phyloP scores from a whole-genome alignment of 2,113 vertebrate genomes.

The Myxocyprinus asiaticus region DNA sequence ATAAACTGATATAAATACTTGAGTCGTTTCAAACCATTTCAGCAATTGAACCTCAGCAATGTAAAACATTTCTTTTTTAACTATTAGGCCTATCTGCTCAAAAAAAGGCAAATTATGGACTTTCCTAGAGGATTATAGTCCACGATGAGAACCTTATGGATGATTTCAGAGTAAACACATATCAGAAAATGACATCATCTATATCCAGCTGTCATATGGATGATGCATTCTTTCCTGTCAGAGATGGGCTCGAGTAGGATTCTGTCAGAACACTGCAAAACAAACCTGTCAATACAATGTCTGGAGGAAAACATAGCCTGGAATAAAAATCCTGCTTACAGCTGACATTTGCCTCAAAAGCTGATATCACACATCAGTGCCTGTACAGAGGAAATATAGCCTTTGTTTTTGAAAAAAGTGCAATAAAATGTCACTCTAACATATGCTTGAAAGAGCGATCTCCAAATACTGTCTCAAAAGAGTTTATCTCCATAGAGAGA shows the following conservation, averaged over 20 bases:
- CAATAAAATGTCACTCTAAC: slow-evolving; percentile 31
- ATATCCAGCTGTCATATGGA: neutral
- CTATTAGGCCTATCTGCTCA: too few relatives aligned
- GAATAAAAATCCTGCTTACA: slow-evolving; percentile 33
- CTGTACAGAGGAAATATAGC: neutral
- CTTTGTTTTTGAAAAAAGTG: slow-evolving; percentile 35
- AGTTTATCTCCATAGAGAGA: slow-evolving; percentile 14
- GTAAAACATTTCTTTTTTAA: too few relatives aligned
- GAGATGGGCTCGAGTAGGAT: slow-evolving; percentile 5
- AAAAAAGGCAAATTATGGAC: too few relatives aligned
- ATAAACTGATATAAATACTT: too few relatives aligned
- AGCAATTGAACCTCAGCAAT: too few relatives aligned
- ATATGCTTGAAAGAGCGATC: slow-evolving; percentile 22
- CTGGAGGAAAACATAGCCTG: slow-evolving; percentile 7
- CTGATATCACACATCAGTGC: slow-evolving; percentile 5
- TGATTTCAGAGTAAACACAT: neutral
- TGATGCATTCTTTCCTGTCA: slow-evolving; percentile 22
- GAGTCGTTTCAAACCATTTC: too few relatives aligned
- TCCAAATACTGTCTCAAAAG: slow-evolving; percentile 17
- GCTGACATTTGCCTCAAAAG: slow-evolving; percentile 41
- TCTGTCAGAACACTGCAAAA: slow-evolving; percentile 28
- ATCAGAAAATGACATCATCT: slow-evolving; percentile 11
- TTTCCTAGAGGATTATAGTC: neutral
- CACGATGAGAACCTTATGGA: neutral
- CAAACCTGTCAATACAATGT: slow-evolving; percentile 22